Evolutionary conservation across 2,888 invertebrate species (phyloP).

Genomic region (Suillia variegata): DNA sequence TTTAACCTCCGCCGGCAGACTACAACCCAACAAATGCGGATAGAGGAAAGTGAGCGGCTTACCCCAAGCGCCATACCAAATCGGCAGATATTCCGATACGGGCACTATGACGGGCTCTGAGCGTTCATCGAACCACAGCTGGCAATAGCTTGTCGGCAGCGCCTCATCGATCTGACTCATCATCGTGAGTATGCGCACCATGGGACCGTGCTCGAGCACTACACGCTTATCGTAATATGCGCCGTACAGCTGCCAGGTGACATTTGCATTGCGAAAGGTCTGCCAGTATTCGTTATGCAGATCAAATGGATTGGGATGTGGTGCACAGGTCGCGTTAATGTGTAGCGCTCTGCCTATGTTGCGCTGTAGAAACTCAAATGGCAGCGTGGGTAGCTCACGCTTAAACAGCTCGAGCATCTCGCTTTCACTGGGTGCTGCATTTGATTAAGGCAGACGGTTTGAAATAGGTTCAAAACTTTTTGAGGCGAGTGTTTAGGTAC

Average conservation of each 20-base stretch:
- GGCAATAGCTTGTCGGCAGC: constrained; percentile 70
- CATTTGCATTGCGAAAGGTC: constrained; percentile 74
- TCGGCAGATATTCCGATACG: constrained; percentile 84
- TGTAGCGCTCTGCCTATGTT: too few relatives aligned
- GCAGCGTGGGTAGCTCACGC: background rate
- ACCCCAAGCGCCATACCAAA: constrained; percentile 90
- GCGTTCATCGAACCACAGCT: constrained; percentile 83
- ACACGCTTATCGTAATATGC: constrained; percentile 84
- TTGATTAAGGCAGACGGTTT: background rate
- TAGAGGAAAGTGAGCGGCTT: constrained; percentile 48
- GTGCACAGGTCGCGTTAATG: constrained; percentile 81
- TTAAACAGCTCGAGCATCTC: background rate
- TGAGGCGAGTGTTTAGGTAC: too few relatives aligned
- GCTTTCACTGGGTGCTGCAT: background rate
- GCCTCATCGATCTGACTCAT: constrained; percentile 80
- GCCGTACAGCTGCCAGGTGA: constrained; percentile 84
- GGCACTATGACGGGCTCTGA: constrained; percentile 77
- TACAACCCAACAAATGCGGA: background rate
- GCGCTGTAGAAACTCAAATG: constrained; percentile 67
- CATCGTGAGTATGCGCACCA: constrained; percentile 82
- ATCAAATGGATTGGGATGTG: constrained; percentile 61
- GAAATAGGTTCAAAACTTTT: too few relatives aligned
- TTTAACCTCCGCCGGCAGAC: background rate
- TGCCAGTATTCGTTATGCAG: constrained; percentile 85
- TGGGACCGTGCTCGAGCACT: constrained; percentile 76